phyloP scores from a whole-genome alignment of 2,797 vertebrate genomes.

The Eurystomus glaucurus region DNA sequence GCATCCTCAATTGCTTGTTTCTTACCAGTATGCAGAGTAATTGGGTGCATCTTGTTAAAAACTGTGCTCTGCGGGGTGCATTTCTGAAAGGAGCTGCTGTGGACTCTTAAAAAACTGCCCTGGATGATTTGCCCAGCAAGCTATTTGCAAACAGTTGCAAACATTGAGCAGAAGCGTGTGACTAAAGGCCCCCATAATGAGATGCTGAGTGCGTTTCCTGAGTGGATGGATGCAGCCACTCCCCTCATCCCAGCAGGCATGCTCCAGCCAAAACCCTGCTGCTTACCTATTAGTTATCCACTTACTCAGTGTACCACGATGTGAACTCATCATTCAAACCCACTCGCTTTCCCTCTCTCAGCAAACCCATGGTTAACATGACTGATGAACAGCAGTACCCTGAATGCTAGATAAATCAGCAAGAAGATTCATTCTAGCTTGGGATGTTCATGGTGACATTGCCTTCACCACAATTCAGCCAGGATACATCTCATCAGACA shows the following conservation, averaged over 20 bases:
- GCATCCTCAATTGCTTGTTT: rapidly evolving
- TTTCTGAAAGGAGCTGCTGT: background rate
- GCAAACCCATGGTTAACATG: background rate
- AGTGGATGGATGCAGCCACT: background rate
- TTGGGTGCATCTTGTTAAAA: background rate
- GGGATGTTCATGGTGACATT: background rate
- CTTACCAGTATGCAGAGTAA: background rate
- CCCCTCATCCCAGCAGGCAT: background rate
- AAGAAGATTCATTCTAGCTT: background rate
- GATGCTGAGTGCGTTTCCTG: background rate
- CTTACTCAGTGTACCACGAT: rapidly evolving
- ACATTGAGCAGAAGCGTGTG: background rate
- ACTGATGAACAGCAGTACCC: background rate
- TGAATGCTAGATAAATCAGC: background rate
- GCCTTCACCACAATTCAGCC: rapidly evolving
- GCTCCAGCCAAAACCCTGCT: background rate
- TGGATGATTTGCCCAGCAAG: background rate
- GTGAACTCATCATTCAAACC: background rate
- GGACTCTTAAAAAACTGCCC: background rate
- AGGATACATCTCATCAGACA: background rate
- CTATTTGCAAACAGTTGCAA: background rate
- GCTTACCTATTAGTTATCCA: background rate
- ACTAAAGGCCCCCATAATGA: rapidly evolving
- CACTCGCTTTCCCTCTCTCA: background rate
- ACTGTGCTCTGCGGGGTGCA: rapidly evolving